Evolutionary conservation across 1,140 invertebrate species (phyloP).

Genomic region (Neomicropteryx cornuta): DNA sequence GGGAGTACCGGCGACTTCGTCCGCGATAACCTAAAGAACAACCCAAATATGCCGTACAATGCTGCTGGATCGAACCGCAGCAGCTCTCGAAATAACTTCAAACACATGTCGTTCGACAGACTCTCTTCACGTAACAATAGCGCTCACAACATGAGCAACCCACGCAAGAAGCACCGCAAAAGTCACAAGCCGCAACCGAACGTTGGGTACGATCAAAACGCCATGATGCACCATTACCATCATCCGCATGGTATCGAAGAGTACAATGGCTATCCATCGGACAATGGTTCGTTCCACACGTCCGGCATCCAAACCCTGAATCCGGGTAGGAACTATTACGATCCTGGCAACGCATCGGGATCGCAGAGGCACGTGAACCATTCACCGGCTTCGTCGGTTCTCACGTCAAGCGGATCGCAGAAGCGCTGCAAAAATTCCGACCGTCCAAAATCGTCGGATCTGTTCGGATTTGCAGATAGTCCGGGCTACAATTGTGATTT

Average conservation of each 20-base stretch:
- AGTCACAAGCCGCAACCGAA: constrained; percentile 38
- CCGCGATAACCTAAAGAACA: constrained; percentile 36
- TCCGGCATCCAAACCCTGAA: constrained; percentile 39
- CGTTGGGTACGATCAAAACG: constrained; percentile 34
- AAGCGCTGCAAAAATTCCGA: constrained; percentile 34
- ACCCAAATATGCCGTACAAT: constrained; percentile 21
- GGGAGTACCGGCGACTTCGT: constrained; percentile 37
- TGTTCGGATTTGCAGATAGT: constrained; percentile 42
- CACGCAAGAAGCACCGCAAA: constrained; percentile 33
- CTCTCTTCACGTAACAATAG: constrained; percentile 34
- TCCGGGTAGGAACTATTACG: constrained; percentile 31
- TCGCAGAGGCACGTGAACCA: constrained; percentile 30
- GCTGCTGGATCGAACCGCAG: constrained; percentile 31
- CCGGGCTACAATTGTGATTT: constrained; percentile 29
- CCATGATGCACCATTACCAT: constrained; percentile 35
- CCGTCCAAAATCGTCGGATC: constrained; percentile 40
- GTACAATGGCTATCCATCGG: constrained; percentile 32
- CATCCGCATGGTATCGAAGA: constrained; percentile 36
- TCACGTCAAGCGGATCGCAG: constrained; percentile 35
- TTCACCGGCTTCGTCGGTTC: constrained; percentile 32
- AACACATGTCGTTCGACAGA: constrained; percentile 38
- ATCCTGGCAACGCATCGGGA: constrained; percentile 21
- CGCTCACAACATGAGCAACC: constrained; percentile 26
- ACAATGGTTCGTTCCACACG: constrained; percentile 37
- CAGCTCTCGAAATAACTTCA: constrained; percentile 36